phyloP scores from a whole-genome alignment of 2,797 vertebrate species.

The Platyrinchus mystaceus region DNA sequence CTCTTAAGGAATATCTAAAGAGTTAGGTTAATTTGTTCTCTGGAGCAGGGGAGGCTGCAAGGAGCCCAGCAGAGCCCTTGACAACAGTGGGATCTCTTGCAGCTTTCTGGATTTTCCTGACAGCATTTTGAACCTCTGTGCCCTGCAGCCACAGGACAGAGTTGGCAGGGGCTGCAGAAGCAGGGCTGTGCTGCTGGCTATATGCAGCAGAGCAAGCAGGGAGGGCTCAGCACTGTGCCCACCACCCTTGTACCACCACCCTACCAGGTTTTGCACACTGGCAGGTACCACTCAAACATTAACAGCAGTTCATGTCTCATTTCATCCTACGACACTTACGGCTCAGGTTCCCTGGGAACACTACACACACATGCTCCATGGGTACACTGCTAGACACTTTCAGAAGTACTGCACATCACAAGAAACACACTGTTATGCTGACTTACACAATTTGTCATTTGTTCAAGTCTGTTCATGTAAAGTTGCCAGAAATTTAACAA shows the following conservation, averaged over 20 bases:
- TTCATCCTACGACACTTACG: not conserved
- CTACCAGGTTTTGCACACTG: not conserved
- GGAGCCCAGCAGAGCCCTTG: not conserved
- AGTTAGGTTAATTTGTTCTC: not conserved
- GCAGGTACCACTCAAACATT: not conserved
- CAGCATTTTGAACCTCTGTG: not conserved
- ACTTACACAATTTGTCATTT: slow-evolving; percentile 29
- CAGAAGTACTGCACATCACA: not conserved
- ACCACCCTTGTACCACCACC: no score
- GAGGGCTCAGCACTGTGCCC: rapidly evolving
- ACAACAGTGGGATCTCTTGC: not conserved
- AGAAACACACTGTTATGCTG: slow-evolving; percentile 1
- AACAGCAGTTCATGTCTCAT: not conserved
- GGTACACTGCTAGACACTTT: not conserved
- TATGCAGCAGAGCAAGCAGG: not conserved
- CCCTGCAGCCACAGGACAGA: not conserved
- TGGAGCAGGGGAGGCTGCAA: not conserved
- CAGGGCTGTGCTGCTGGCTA: not conserved
- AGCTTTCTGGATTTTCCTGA: not conserved
- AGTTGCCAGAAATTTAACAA: slow-evolving; percentile 60
- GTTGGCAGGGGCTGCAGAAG: not conserved
- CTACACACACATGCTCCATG: not conserved
- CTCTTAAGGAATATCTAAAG: not conserved
- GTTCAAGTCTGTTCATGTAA: not conserved
- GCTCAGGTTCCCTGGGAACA: not conserved